Percentiles rank a stretch among this genome's conserved stretches.
Conservation (phyloP, 2,888 invertebrate species). For the Aethes cnicana region DNA sequence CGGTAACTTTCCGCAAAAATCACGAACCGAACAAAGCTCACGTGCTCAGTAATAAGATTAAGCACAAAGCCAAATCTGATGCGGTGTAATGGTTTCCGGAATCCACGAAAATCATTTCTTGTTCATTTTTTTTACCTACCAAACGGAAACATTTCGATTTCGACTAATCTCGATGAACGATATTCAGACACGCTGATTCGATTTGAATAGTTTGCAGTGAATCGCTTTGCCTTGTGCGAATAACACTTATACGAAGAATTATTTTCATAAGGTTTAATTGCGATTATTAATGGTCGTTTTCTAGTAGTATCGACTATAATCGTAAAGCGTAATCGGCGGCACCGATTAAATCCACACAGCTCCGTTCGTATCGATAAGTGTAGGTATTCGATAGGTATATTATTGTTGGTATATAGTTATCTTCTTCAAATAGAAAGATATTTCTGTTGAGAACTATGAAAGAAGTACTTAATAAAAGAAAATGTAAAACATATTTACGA, state of each 20-base stretch:
- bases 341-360: conserved; percentile 64
- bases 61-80: conserved; percentile 55
- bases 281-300: conserved; percentile 53
- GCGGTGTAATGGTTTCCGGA: conserved; percentile 68
- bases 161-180: conserved; percentile 55
- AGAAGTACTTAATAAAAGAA: too few relatives aligned
- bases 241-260: conserved; percentile 3
- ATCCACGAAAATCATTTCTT: conserved; percentile 50
- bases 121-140: conserved; percentile 46
- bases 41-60: conserved; percentile 76
- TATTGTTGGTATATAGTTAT: too few relatives aligned
- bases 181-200: conserved; percentile 37
- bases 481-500: too few relatives aligned
- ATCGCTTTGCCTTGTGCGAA: not conserved
- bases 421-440: too few relatives aligned
- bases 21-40: conserved; percentile 72
- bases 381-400: too few relatives aligned
- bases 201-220: not conserved
- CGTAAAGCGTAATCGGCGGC: conserved; percentile 72
- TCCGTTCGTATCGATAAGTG: too few relatives aligned
- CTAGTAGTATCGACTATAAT: conserved; percentile 65
- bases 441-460: too few relatives aligned
- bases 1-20: conserved; percentile 60
- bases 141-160: conserved; percentile 57
- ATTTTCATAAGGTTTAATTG: conserved; percentile 50